A percentile compares a stretch with the other conserved stretches of the same genome.
Conservation (phyloP, 2,888 invertebrate genomes). For the Sylvicola cinctus region DNA sequence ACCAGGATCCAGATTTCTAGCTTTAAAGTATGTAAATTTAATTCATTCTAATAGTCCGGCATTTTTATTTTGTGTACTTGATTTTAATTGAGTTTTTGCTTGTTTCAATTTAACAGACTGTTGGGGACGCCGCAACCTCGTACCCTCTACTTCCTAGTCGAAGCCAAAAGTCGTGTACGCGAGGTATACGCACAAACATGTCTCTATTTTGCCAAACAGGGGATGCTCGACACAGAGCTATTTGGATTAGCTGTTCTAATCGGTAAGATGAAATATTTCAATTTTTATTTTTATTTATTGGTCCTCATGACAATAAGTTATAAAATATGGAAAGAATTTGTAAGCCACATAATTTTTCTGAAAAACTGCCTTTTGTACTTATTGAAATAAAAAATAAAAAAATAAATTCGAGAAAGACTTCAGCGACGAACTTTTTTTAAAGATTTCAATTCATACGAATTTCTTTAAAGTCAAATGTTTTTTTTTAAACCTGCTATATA, state of each 20-base stretch:
- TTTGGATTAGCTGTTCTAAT: conserved; percentile 63
- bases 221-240: conserved; percentile 62
- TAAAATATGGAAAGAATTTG: neutral
- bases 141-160: conserved; percentile 30
- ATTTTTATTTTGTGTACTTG: neutral
- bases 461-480: too few relatives aligned
- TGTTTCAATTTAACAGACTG: conserved; percentile 14
- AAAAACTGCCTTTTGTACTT: too few relatives aligned
- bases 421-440: neutral
- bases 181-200: conserved; percentile 68
- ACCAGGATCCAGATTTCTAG: conserved; percentile 37
- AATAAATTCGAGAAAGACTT: neutral
- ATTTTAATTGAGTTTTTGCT: neutral
- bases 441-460: too few relatives aligned
- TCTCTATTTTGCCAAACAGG: conserved; percentile 54
- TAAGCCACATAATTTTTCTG: too few relatives aligned
- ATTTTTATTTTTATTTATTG: neutral
- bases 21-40: conserved; percentile 24
- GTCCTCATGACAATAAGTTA: too few relatives aligned
- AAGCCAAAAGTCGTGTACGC: conserved; percentile 63
- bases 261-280: conserved; percentile 37
- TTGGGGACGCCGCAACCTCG: conserved; percentile 25
- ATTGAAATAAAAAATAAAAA: too few relatives aligned
- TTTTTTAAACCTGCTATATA: too few relatives aligned
- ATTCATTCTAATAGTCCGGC: neutral